Evolutionary conservation across 2,113 vertebrate species (phyloP), one percentile per base, ranked within the genome.

Genomic region (Brachyistius frenatus): DNA sequence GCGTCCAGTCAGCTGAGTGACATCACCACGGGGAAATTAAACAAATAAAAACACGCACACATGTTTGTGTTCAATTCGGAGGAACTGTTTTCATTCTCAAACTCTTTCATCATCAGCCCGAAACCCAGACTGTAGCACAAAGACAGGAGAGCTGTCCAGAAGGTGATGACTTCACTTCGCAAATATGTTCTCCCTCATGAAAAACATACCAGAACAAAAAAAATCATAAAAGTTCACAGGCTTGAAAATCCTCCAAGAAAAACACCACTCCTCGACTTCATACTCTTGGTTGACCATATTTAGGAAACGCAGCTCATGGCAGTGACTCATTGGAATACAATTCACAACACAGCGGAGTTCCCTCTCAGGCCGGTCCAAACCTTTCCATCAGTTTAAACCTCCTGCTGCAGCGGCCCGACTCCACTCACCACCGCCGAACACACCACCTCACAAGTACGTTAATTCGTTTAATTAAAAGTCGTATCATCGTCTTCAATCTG

Each of bases 1-100:
- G 64, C 46, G 5, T 39, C 3, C 0, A 52, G 79, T 86, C 86
- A 86, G 74, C 83, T 81, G 88, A 79, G 53, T 71, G 79, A 76
- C 73, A 41, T 86, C 82, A 77, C 41, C 1, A 55, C 0, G 31
- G 13, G 62, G 0, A 23, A 23, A 23, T 23, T 23, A 1, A 23
- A 23, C 1, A 23, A 62, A 68, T 53, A 77, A 41, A 41, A 53
- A 47, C 32, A 62, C 13, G 2, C 47, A 72, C 76, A 76, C 65
- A 30, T 72, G 80, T 69, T 80, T 78, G 63, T 14, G 70, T 37
- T 83, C 41, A 73, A 49, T 53, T 64, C 0, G n/a, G 72, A 67
- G 71, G 73, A 31, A 9, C 61, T 78, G 73, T 83, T 78, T 66
- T 80, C 73, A n/a, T 52, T 70, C 53, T 53, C 5, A 6, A 1